Percentiles rank a stretch among this genome's conserved stretches.
Evolutionary conservation across 2,888 invertebrate genomes (phyloP).

Genomic region (Platerodrilus igneus): DNA sequence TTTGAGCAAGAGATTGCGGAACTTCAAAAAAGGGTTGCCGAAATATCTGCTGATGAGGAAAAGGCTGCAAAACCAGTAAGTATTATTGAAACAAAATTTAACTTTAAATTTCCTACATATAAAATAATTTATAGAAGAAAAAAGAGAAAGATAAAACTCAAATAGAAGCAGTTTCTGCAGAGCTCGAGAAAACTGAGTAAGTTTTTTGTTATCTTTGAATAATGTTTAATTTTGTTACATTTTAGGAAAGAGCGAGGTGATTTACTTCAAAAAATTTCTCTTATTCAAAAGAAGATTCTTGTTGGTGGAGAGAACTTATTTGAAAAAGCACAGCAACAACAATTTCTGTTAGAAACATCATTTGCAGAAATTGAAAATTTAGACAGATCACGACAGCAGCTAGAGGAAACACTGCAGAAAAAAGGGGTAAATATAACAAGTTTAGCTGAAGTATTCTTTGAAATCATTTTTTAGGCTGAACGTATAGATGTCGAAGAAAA

Average conservation of each 20-base stretch:
- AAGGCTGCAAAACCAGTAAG: constrained; percentile 34
- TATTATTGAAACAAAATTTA: constrained; percentile 6
- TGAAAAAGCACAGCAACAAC: constrained; percentile 94
- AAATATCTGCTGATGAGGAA: constrained; percentile 38
- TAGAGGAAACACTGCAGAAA: constrained; percentile 77
- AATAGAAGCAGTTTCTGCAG: constrained; percentile 33
- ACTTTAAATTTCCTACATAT: constrained; percentile 2
- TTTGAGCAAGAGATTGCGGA: constrained; percentile 97
- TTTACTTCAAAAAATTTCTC: constrained; percentile 77
- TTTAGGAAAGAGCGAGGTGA: constrained; percentile 70
- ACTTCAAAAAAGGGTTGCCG: constrained; percentile 71
- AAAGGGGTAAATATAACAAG: constrained; percentile 61
- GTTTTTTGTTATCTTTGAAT: constrained; percentile 24
- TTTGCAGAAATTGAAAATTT: constrained; percentile 76
- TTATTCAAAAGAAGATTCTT: constrained; percentile 91
- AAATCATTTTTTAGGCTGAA: constrained; percentile 63
- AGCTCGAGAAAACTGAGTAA: constrained; percentile 44
- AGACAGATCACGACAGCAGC: constrained; percentile 71
- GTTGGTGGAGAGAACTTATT: constrained; percentile 97
- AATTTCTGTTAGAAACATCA: constrained; percentile 81
- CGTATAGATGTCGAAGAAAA: constrained; percentile 91
- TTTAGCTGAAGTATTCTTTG: constrained; percentile 1
- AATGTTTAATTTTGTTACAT: constrained; percentile 16
- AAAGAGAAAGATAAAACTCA: constrained; percentile 25
- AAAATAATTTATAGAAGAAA: constrained; percentile 25